phyloP scores from a whole-genome alignment of 2,113 vertebrate species.

The Toxotes jaculatrix region DNA sequence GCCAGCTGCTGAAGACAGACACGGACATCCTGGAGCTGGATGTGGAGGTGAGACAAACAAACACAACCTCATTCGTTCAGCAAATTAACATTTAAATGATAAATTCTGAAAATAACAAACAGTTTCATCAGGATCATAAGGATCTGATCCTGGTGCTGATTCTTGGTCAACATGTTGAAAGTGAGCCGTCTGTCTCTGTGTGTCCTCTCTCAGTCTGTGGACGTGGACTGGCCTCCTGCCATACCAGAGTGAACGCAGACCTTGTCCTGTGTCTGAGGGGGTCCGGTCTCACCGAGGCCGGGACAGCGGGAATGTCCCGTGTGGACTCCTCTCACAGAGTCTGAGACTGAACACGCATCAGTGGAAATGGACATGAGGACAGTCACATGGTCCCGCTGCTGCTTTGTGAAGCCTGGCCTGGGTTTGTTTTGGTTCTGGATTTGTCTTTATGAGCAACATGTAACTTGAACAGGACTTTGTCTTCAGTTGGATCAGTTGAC shows the following conservation, averaged over 20 bases:
- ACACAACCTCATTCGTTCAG: too few species aligned
- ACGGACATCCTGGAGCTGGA: conserved; percentile 96
- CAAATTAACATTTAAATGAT: too few species aligned
- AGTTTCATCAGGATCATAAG: too few species aligned
- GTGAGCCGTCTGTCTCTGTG: not conserved
- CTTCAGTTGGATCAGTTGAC: not conserved
- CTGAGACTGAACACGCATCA: too few species aligned
- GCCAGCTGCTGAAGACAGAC: conserved; percentile 89
- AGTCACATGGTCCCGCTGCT: not conserved
- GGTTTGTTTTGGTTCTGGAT: not conserved
- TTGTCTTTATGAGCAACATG: not conserved
- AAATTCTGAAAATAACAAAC: too few species aligned
- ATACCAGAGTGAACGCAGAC: conserved; percentile 84
- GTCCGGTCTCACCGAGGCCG: not conserved
- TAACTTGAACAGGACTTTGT: not conserved
- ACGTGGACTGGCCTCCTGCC: conserved; percentile 96
- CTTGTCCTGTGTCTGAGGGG: not conserved
- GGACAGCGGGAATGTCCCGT: too few species aligned
- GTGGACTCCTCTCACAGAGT: too few species aligned
- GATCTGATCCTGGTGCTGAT: too few species aligned
- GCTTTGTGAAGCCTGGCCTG: not conserved
- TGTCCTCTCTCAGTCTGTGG: conserved; percentile 89
- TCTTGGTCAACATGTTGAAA: too few species aligned
- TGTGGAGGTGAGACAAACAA: conserved; percentile 87
- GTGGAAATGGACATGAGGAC: too few species aligned